A percentile compares a stretch with the other conserved stretches of the same genome.
These are phyloP conservation scores for Pentamera pediparva DNA, from an alignment of 53 echinoderm and acorn worm species.

Conservation along the genomic window DNA sequence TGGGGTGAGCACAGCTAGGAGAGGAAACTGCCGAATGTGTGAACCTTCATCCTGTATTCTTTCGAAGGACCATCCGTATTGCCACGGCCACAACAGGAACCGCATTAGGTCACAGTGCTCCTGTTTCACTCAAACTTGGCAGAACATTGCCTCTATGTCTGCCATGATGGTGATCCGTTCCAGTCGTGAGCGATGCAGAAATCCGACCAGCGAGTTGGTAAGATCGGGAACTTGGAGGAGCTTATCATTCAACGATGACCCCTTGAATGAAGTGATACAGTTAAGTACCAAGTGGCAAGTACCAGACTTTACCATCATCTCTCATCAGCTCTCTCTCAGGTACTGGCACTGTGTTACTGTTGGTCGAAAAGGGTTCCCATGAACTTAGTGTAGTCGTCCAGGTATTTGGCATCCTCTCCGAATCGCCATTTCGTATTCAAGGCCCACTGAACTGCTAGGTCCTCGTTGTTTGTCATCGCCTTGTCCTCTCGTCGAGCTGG, in stretches of 20 bases:
- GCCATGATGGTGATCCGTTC: conserved; percentile 23
- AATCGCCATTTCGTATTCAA: conserved; percentile 27
- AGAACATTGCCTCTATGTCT: conserved; percentile 54
- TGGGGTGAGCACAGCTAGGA: conserved; percentile 47
- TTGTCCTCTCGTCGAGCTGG: conserved; percentile 25
- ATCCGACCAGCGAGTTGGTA: conserved; percentile 21
- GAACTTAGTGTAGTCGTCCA: conserved; percentile 45
- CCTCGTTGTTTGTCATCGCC: conserved; percentile 33
- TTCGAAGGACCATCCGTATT: conserved; percentile 24
- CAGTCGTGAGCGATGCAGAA: conserved; percentile 39
- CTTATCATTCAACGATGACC: conserved; percentile 24
- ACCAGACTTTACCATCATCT: conserved; percentile 37
- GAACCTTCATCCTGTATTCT: conserved; percentile 54
- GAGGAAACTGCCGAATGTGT: conserved; percentile 56
- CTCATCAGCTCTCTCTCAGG: too few species aligned
- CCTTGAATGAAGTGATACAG: conserved; percentile 30
- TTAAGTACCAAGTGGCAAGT: conserved; percentile 41
- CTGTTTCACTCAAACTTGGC: conserved; percentile 53
- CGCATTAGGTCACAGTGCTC: conserved; percentile 36
- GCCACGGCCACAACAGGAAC: conserved; percentile 53
- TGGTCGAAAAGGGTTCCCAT: conserved; percentile 18
- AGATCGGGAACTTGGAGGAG: conserved; percentile 39
- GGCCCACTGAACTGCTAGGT: conserved; percentile 19
- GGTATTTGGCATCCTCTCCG: conserved; percentile 1
- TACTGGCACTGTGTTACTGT: conserved; percentile 6